phyloP scores from a whole-genome alignment of 53 echinoderm and acorn worm species.

The Glandiceps talaboti region DNA sequence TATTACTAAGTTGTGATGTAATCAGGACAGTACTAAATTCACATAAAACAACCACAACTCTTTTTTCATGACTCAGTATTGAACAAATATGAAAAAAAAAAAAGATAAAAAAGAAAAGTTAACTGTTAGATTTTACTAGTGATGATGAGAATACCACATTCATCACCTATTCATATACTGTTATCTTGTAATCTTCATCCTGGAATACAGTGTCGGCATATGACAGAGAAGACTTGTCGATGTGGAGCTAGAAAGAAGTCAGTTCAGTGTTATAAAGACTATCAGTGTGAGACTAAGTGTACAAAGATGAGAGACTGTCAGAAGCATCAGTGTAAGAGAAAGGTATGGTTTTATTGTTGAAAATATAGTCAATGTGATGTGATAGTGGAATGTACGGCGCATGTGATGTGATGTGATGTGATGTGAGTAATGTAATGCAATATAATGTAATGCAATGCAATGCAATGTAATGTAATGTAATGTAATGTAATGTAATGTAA shows the following conservation, averaged over 20 bases:
- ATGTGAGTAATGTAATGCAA: neutral
- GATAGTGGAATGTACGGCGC: too few relatives aligned
- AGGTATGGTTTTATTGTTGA: constrained; percentile 11
- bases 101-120: too few relatives aligned
- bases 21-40: too few relatives aligned
- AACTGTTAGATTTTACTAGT: too few relatives aligned
- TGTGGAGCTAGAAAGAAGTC: constrained; percentile 81
- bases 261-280: constrained; percentile 65
- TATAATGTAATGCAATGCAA: neutral
- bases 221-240: constrained; percentile 74
- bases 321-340: constrained; percentile 80
- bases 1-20: too few relatives aligned
- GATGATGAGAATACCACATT: too few relatives aligned
- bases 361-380: too few relatives aligned
- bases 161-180: too few relatives aligned
- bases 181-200: too few relatives aligned
- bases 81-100: too few relatives aligned
- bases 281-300: constrained; percentile 71
- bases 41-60: too few relatives aligned
- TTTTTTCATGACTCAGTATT: too few relatives aligned
- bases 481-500: neutral
- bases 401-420: neutral
- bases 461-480: neutral
- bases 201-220: constrained; percentile 77
- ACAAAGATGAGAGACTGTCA: constrained; percentile 56